These are phyloP conservation scores for Nymphalis urticae DNA, from an alignment of 2,888 invertebrate genomes.

Conservation along the genomic window DNA sequence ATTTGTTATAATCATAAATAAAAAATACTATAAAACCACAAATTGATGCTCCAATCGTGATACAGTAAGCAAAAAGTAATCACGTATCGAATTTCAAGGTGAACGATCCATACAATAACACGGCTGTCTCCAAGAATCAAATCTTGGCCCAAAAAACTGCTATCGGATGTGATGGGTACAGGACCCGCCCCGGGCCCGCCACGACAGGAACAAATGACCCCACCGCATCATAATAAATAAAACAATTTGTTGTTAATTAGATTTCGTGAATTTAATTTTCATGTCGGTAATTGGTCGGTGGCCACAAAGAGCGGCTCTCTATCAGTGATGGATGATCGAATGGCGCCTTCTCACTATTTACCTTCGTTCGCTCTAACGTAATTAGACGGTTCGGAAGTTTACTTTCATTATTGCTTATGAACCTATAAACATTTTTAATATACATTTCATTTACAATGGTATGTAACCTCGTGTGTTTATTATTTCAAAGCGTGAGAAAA, in stretches of 20 bases:
- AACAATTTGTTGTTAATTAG: slow-evolving; percentile 82
- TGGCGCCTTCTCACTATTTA: slow-evolving; percentile 75
- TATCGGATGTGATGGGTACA: slow-evolving; percentile 55
- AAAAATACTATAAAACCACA: not conserved
- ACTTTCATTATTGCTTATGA: slow-evolving; percentile 75
- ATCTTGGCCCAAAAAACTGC: slow-evolving; percentile 52
- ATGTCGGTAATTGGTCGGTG: slow-evolving; percentile 81
- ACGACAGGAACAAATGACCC: slow-evolving; percentile 79
- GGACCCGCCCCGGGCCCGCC: slow-evolving; percentile 70
- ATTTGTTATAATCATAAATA: not conserved
- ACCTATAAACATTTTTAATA: slow-evolving; percentile 75
- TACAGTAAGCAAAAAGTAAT: slow-evolving; percentile 23
- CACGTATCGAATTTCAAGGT: slow-evolving; percentile 39
- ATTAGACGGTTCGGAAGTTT: slow-evolving; percentile 79
- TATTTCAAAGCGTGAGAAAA: slow-evolving; percentile 38
- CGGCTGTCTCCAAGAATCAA: slow-evolving; percentile 46
- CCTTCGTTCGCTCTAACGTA: slow-evolving; percentile 68
- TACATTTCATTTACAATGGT: slow-evolving; percentile 66
- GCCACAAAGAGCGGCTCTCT: slow-evolving; percentile 75
- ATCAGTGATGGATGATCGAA: slow-evolving; percentile 80
- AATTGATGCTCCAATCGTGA: slow-evolving; percentile 1
- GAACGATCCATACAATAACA: slow-evolving; percentile 37
- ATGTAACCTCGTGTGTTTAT: slow-evolving; percentile 44
- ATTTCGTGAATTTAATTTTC: slow-evolving; percentile 83
- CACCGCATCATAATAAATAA: slow-evolving; percentile 82